Conservation (phyloP, 2,113 vertebrate species). For the Phyllostomus hastatus region DNA sequence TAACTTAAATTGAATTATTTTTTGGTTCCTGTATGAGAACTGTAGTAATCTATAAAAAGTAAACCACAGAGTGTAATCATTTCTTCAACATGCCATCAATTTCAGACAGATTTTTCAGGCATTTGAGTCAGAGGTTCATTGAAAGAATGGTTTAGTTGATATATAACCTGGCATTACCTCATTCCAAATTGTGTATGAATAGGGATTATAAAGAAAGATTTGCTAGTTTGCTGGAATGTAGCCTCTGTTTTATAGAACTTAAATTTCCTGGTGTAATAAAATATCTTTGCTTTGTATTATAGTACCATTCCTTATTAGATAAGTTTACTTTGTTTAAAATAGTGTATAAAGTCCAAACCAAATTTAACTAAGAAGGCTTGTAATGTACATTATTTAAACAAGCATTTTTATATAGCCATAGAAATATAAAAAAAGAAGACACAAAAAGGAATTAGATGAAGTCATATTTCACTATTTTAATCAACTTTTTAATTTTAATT, state of each 20-base stretch:
- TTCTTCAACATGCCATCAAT: not conserved
- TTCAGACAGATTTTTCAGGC: conserved; percentile 26
- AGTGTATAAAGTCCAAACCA: not conserved
- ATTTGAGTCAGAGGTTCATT: conserved; percentile 38
- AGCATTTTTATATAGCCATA: not conserved
- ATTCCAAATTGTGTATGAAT: conserved; percentile 53
- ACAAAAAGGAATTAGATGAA: not conserved
- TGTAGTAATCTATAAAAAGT: not conserved
- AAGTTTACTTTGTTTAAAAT: conserved; percentile 47
- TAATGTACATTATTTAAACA: conserved; percentile 10
- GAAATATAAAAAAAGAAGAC: not conserved
- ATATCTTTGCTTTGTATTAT: conserved; percentile 52
- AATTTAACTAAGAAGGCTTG: conserved; percentile 44
- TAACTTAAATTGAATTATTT: not conserved
- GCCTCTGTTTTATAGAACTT: conserved; percentile 39
- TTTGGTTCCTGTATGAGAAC: not conserved
- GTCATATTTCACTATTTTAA: not conserved
- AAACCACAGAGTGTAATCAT: not conserved
- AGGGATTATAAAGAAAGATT: conserved; percentile 34
- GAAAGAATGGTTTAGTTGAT: conserved; percentile 60
- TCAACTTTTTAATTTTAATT: too few species aligned
- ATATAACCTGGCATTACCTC: conserved; percentile 69
- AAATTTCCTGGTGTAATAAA: conserved; percentile 55
- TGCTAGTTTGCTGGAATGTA: conserved; percentile 46
- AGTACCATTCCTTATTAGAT: conserved; percentile 36